Evolutionary conservation across 1,140 invertebrate genomes (phyloP).

Genomic region (Littorina saxatilis): DNA sequence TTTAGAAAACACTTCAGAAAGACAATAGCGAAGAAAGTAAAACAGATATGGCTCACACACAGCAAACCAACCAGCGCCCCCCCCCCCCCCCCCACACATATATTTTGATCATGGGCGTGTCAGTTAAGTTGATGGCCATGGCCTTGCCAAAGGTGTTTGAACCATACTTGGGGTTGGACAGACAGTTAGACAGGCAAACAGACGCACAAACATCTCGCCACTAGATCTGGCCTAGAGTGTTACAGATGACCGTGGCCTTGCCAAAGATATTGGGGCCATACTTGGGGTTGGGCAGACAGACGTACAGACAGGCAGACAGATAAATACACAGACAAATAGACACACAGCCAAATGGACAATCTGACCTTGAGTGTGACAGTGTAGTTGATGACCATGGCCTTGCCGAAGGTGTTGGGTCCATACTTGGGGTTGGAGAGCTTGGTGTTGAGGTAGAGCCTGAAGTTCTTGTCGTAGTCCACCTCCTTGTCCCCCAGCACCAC

Average conservation of each 20-base stretch:
- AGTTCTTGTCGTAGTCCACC: conserved; percentile 84
- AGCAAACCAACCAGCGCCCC: too few species aligned
- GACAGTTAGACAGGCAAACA: too few species aligned
- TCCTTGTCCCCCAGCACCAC: conserved; percentile 72
- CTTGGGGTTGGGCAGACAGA: conserved; percentile 82
- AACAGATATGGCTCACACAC: too few species aligned
- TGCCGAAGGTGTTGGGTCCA: conserved; percentile 87
- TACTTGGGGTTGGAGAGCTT: conserved; percentile 90
- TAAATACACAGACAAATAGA: background rate
- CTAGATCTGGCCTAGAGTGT: too few species aligned
- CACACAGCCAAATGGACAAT: background rate
- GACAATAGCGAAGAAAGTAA: too few species aligned
- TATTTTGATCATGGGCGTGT: too few species aligned
- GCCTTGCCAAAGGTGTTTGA: background rate
- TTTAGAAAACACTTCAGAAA: background rate
- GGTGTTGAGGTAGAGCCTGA: conserved; percentile 89
- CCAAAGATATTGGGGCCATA: conserved; percentile 80
- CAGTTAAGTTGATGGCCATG: background rate
- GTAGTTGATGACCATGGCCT: conserved; percentile 90
- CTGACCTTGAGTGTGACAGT: conserved; percentile 85
- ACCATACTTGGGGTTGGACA: background rate
- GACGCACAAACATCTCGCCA: too few species aligned
- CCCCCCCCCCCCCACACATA: too few species aligned
- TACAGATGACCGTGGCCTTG: background rate
- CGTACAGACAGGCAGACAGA: background rate